Conservation (phyloP, 2,113 vertebrate genomes). For the Peromyscus californicus region DNA sequence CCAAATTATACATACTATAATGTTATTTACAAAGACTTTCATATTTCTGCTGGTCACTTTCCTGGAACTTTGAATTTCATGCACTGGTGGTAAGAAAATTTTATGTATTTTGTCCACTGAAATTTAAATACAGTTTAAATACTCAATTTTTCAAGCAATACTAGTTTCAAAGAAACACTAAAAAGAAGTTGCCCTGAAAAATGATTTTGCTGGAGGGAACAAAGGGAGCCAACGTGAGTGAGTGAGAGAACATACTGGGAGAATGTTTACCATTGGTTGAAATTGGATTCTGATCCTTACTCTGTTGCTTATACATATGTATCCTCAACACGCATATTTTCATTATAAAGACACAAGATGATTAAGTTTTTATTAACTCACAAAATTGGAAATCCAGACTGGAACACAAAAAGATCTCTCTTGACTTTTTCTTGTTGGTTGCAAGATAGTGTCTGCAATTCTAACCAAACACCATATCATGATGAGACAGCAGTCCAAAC, state of each 20-base stretch:
- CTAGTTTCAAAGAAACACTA: not conserved
- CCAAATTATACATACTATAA: not conserved
- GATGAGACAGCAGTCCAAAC: not conserved
- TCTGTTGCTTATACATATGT: not conserved
- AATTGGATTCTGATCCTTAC: not conserved
- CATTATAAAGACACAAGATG: not conserved
- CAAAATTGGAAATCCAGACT: not conserved
- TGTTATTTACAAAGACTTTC: slow-evolving; percentile 4
- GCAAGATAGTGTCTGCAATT: not conserved
- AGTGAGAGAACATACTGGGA: not conserved
- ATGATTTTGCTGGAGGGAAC: slow-evolving; percentile 41
- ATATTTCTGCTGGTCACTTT: not conserved
- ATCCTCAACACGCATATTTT: not conserved
- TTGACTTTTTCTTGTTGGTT: not conserved
- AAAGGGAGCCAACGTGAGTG: not conserved
- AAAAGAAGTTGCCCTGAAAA: not conserved
- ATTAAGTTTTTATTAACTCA: not conserved
- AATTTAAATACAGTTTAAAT: not conserved
- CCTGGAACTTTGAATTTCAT: slow-evolving; percentile 26
- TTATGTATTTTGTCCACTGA: not conserved
- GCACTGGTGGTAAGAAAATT: not conserved
- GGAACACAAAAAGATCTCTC: not conserved
- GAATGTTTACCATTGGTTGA: not conserved
- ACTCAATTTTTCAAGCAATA: not conserved
- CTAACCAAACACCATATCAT: not conserved